phyloP scores from a whole-genome alignment of 2,888 invertebrate genomes.

The Clunio marinus region DNA sequence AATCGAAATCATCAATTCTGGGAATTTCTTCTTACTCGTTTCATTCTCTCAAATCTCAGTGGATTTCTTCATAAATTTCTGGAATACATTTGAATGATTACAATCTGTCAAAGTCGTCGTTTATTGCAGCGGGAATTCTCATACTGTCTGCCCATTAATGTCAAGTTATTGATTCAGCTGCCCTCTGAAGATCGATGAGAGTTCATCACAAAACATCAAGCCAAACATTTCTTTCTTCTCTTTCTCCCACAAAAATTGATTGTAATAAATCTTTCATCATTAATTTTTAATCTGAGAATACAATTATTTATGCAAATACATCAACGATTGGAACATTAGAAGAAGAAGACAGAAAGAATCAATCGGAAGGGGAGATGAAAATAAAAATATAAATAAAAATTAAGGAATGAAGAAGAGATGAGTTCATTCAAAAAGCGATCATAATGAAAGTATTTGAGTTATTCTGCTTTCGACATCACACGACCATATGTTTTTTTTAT shows the following conservation, averaged over 20 bases:
- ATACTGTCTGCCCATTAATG: neutral
- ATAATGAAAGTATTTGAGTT: slow-evolving; percentile 28
- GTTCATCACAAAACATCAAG: no score
- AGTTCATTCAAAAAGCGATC: no score
- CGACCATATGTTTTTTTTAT: slow-evolving; percentile 32
- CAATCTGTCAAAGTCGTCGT: slow-evolving; percentile 10
- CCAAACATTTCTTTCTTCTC: neutral
- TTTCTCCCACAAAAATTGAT: slow-evolving; percentile 3
- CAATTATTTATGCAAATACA: slow-evolving; percentile 33
- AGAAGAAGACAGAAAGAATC: neutral
- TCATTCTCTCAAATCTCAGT: no score
- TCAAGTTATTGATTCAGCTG: neutral
- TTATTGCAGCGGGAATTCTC: neutral
- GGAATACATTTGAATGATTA: slow-evolving; percentile 7
- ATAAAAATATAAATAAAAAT: neutral
- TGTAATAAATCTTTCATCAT: slow-evolving; percentile 36
- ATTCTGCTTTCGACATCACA: slow-evolving; percentile 30
- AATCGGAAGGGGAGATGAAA: neutral
- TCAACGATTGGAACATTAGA: slow-evolving; percentile 6
- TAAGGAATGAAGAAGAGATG: neutral
- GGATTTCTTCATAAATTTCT: slow-evolving; percentile 1
- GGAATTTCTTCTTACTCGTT: neutral
- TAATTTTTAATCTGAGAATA: neutral
- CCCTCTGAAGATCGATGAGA: neutral
- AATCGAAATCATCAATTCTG: neutral